Conservation (phyloP, 2,113 vertebrate genomes). For the Eubucco bourcierii region DNA sequence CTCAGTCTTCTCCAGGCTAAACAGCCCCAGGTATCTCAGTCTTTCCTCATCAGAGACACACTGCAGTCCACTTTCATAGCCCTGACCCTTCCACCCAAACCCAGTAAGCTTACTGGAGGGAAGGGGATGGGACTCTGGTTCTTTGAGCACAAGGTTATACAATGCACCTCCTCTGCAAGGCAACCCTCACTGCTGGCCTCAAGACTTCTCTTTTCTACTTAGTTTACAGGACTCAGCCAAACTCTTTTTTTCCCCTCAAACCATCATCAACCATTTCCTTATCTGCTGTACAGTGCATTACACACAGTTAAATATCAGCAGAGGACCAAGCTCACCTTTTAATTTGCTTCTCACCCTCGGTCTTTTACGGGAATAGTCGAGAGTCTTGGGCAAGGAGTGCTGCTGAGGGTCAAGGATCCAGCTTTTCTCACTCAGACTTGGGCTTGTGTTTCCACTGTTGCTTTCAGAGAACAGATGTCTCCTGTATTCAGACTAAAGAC, state of each 20-base stretch:
- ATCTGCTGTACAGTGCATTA: accelerated
- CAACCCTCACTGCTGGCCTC: accelerated
- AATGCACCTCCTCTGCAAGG: accelerated
- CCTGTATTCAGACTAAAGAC: slow-evolving; percentile 43
- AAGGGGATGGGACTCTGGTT: accelerated
- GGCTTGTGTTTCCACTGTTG: slow-evolving; percentile 49
- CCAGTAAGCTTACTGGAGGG: not conserved
- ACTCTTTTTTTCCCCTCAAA: not conserved
- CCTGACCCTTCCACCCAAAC: not conserved
- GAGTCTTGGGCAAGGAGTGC: not conserved
- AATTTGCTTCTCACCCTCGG: slow-evolving; percentile 42
- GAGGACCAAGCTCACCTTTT: slow-evolving; percentile 61
- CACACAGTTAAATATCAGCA: not conserved
- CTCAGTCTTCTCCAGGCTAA: no score
- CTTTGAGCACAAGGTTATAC: accelerated
- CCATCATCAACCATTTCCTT: not conserved
- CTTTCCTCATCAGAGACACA: no score
- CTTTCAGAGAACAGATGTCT: slow-evolving; percentile 75
- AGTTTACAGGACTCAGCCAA: not conserved
- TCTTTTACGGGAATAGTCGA: slow-evolving; percentile 65
- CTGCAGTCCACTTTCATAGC: not conserved
- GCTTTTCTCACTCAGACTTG: slow-evolving; percentile 56
- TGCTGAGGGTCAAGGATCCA: slow-evolving; percentile 58
- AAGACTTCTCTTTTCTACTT: not conserved
- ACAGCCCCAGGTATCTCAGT: not conserved